Conservation (phyloP, 1,140 invertebrate genomes). For the Oscheius sp. region DNA sequence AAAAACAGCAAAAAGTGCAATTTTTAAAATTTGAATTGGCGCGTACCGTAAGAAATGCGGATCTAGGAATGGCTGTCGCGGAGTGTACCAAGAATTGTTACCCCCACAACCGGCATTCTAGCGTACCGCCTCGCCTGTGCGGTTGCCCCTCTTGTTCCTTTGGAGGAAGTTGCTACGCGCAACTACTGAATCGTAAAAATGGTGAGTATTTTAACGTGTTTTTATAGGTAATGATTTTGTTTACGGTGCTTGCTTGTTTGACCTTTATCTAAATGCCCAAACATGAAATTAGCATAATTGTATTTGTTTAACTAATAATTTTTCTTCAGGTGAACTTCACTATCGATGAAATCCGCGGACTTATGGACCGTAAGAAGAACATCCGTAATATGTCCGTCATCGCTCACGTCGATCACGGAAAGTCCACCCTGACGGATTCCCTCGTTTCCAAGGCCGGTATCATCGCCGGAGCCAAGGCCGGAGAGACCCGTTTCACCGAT, state of each 20-base stretch:
- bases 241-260: background rate
- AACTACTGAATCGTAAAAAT: conserved; percentile 22
- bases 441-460: conserved; percentile 99
- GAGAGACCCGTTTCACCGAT: conserved; percentile 97
- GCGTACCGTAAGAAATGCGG: background rate
- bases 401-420: conserved; percentile 99
- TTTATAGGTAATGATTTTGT: background rate
- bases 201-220: conserved; percentile 14
- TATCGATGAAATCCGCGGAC: conserved; percentile 95
- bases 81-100: background rate
- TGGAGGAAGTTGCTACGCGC: conserved; percentile 14
- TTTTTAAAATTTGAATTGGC: too few relatives aligned
- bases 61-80: background rate
- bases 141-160: conserved; percentile 20
- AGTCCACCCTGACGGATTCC: conserved; percentile 98
- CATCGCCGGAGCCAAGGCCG: conserved; percentile 94
- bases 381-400: conserved; percentile 99
- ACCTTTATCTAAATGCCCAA: background rate
- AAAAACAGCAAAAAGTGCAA: too few relatives aligned
- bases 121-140: conserved; percentile 36
- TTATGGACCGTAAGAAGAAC: conserved; percentile 99
- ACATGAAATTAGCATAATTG: background rate
- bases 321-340: conserved; percentile 93
- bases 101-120: background rate
- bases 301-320: background rate